Evolutionary conservation across 2,888 invertebrate species (phyloP).

Genomic region (Pterobdella sp.): DNA sequence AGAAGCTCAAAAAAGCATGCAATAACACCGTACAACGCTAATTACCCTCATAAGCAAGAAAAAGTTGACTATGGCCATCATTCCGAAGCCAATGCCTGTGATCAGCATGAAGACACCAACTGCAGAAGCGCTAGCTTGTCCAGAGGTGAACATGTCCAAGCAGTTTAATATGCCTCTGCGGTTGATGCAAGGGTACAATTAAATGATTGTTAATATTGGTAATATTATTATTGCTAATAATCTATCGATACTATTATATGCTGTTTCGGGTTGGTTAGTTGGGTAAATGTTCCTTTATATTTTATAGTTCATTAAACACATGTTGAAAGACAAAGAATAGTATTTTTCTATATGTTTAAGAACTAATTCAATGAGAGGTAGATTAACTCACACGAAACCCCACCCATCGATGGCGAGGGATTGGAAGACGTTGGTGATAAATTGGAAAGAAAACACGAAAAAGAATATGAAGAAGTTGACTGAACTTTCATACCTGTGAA

Average conservation of each 20-base stretch:
- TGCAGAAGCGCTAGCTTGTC: background rate
- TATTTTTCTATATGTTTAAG: background rate
- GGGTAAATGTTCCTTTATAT: too few relatives aligned
- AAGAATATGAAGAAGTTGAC: slow-evolving; percentile 99
- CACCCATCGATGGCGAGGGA: slow-evolving; percentile 74
- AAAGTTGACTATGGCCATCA: slow-evolving; percentile 5
- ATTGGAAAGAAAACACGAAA: slow-evolving; percentile 71
- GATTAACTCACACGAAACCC: slow-evolving; percentile 73
- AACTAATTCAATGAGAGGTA: background rate
- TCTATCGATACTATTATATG: too few relatives aligned
- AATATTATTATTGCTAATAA: background rate
- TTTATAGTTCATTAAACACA: too few relatives aligned
- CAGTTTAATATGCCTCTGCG: slow-evolving; percentile 27
- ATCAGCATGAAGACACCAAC: slow-evolving; percentile 26
- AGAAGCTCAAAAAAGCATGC: background rate
- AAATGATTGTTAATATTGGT: background rate
- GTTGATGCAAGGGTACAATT: too few relatives aligned
- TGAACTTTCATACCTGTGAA: slow-evolving; percentile 80
- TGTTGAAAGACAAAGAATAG: too few relatives aligned
- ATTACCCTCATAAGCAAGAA: slow-evolving; percentile 15
- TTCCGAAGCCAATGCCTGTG: slow-evolving; percentile 21
- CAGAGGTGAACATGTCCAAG: slow-evolving; percentile 24
- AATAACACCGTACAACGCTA: background rate
- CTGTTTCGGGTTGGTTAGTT: too few relatives aligned
- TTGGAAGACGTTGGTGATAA: slow-evolving; percentile 74